Evolutionary conservation across 2,797 vertebrate species (phyloP), one percentile per base, ranked within the genome.

Genomic region (Adrianichthys oophorus): DNA sequence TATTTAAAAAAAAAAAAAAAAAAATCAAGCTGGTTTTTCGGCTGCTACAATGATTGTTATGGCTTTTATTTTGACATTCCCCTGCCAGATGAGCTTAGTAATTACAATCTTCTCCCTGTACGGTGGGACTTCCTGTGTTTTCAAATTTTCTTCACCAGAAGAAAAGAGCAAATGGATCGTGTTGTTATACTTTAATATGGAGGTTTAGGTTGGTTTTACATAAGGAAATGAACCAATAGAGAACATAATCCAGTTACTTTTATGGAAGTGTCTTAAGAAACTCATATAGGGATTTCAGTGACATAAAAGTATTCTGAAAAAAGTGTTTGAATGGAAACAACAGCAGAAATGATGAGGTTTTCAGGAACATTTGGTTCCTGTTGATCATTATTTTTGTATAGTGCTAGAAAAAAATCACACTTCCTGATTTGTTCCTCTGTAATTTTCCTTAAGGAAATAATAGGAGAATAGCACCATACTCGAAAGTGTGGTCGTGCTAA

Each of bases 161-260:
- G 40, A 64, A 73, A 74, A 79, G 70, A 76, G 71, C 73, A 88
- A 93, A 89, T 88, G 90, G 77, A 89, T 95, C 90, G 91, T 93
- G 93, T 94, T 87, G 77, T 91, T 84, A 82, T 76, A 83, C 93
- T 96, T 96, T 95, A 92, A 95, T 91, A 93, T 93, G 92, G 90
- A 93, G 93, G 93, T 92, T 82, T 85, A 85, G 88, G 90, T 87
- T 94, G 92, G 95, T 95, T 95, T 93, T 85, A 70, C 92, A 93
- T 91, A 92, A 92, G 81, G 74, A 83, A 91, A 92, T 94, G 92
- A 86, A 90, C 85, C 90, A 89, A 86, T 86, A 92, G 84, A 91
- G 90, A 93, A 90, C 85, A 88, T 85, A 89, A 92, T 72, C 78
- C 80, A 58, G 88, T 87, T 90, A 37, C 32, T 37, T 37, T 37